A percentile compares a stretch with the other conserved stretches of the same genome.
Conservation (phyloP, 2,888 invertebrate species). For the Kuschelorhynchus macadamiae region DNA sequence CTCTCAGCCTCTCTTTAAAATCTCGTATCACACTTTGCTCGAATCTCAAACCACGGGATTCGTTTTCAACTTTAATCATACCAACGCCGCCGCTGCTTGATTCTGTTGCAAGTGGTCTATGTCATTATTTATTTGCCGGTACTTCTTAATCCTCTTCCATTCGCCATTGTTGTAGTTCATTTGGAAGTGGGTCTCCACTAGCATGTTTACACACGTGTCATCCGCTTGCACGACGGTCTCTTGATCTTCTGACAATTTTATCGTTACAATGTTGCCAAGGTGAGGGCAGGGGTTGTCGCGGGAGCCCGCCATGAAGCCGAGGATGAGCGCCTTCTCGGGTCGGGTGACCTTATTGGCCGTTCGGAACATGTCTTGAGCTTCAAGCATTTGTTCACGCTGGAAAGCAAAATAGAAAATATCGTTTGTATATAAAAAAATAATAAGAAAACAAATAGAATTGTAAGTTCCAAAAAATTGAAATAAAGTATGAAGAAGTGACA, state of each 20-base stretch:
- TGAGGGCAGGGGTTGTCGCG: slow-evolving; percentile 98
- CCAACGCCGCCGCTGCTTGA: slow-evolving; percentile 60
- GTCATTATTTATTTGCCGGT: slow-evolving; percentile 78
- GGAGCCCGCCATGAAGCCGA: slow-evolving; percentile 99
- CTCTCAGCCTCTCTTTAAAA: no score
- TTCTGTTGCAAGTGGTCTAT: slow-evolving; percentile 65
- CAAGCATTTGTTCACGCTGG: slow-evolving; percentile 95
- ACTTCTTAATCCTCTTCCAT: slow-evolving; percentile 96
- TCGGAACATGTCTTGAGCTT: slow-evolving; percentile 97
- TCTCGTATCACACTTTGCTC: background rate
- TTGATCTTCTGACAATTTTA: slow-evolving; percentile 92
- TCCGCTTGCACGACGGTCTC: slow-evolving; percentile 91
- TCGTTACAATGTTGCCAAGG: slow-evolving; percentile 95
- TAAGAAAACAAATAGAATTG: no score
- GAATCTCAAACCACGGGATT: slow-evolving; percentile 7
- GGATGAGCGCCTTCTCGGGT: slow-evolving; percentile 96
- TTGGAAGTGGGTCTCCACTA: slow-evolving; percentile 95
- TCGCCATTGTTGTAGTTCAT: slow-evolving; percentile 99
- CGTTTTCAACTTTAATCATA: slow-evolving; percentile 53
- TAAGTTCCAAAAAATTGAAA: no score
- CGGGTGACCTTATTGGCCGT: slow-evolving; percentile 96
- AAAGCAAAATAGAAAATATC: slow-evolving; percentile 61
- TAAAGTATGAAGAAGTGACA: no score
- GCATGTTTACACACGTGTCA: slow-evolving; percentile 82
- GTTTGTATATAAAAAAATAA: no score